Base-by-base conservation (phyloP, 2,888 invertebrate species). In the Syritta pipiens region DNA sequence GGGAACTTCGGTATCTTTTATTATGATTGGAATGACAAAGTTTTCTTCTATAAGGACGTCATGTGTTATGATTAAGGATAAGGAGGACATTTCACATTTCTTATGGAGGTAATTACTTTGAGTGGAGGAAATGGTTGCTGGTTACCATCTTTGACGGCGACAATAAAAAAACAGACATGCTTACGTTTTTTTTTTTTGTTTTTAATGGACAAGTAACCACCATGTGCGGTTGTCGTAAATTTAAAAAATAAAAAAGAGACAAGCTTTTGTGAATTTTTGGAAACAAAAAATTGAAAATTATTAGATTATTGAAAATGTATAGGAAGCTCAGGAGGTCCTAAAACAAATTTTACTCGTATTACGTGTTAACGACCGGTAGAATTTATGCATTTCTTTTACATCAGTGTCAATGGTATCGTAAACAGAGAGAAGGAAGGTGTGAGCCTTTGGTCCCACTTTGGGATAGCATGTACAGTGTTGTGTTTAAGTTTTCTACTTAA, bases 1-100 rank as follows among this genome's bases (percentile, higher is more conserved):
- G 75, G 32, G 42, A 67, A 44, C 65, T 60, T 53, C 37, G 26
- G 44, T 55, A 46, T 67, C 67, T 79, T 74, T 79, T 79, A 79
- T 74, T 74, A 79, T 74, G 74, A 79, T 79, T 74, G 74, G 30
- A 74, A 74, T 79, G 79, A 57, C 62, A 68, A 68, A 67, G 37
- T 79, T 72, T 68, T 10, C n/a, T n/a, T n/a, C 49, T 37, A 44
- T 51, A 67, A 68, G 51, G 26, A 67, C 35, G 12, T 19, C 12
- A 14, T 55, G 26, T 55, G 30, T 67, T 68, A 74, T 62, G 74
- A 55, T 74, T 62, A 51, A 74, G 24, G 46, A 62, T 28, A 40
- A 55, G 24, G 49, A 28, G 14, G 12, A 4, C 24, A 32, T 60
- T 65, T 46, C 22, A 24, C 24, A 32, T 67, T 72, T 55, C 65